phyloP scores from a whole-genome alignment of 2,113 vertebrate genomes.

The Peromyscus maniculatus region DNA sequence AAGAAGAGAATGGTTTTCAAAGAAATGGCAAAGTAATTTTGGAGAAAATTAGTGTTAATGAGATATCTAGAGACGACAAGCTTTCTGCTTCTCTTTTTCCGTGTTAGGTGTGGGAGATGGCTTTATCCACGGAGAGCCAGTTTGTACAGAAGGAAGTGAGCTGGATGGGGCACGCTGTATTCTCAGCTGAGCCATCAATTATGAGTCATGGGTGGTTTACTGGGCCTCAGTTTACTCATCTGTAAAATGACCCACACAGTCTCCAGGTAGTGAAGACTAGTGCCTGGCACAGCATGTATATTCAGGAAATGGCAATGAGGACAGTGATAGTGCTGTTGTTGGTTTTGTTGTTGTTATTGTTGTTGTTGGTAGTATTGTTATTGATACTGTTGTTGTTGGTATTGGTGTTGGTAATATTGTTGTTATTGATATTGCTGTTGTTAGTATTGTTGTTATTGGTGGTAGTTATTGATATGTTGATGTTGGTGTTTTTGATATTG shows the following conservation, averaged over 20 bases:
- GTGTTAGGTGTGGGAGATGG: background rate
- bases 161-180: background rate
- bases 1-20: slow-evolving; percentile 59
- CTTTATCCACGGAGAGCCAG: background rate
- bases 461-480: background rate
- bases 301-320: no score
- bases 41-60: slow-evolving; percentile 68
- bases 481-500: no score
- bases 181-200: background rate
- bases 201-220: background rate
- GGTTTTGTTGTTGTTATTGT: background rate
- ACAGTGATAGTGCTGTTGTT: no score
- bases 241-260: background rate
- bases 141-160: background rate
- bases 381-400: background rate
- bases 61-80: slow-evolving; percentile 42
- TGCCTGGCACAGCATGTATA: background rate
- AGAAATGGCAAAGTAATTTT: slow-evolving; percentile 54
- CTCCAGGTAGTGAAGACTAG: background rate
- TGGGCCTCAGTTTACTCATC: background rate
- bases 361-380: background rate
- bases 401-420: background rate
- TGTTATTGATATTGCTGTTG: background rate
- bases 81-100: background rate
- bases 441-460: background rate